Evolutionary conservation across 2,888 invertebrate genomes (phyloP), one percentile per base, ranked within the genome.

Genomic region (Cecidostiba fungosa): DNA sequence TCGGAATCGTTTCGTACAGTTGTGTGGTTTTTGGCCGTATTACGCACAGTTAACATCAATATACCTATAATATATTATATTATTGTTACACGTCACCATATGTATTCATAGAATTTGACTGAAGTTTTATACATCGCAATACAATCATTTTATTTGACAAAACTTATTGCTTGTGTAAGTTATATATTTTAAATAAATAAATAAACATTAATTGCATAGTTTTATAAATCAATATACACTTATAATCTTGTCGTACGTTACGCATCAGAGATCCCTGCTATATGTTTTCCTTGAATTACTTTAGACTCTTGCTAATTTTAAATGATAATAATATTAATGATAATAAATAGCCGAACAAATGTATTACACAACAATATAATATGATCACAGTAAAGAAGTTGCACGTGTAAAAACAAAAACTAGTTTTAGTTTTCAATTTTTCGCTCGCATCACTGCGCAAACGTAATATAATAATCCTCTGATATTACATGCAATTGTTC

Each of bases 131-230:
- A 70, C 12, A 47, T 43, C 10, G 26, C 29, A 73, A 32, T 73
- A 36, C 29, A 76, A 16, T 54, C 10, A 73, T 54, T 50, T 70
- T 81, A 26, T 62, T 59, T 59, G 16, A 43, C 19, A n/a, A 43
- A 47, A 26, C n/a, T 54, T 32, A 73, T 73, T 54, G 62, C 36
- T 77, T 87, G 70, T 85, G 84, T 83, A 77, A 70, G 43, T 80
- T 82, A 77, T 73, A 59, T 39, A 70, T 83, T 54, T 77, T 29
- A 70, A 73, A 74, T 85, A 70, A 81, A 74, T 81, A 81, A 81
- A 81, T 74, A 81, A 81, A 81, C 62, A 66, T 81, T 12, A 62
- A 81, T 81, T 81, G 74, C 74, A 81, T 73, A 80, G 80, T 81
- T 81, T 81, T 47, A 74, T 81, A 81, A 43, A 81, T 66, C 59